Evolutionary conservation across 2,888 invertebrate genomes (phyloP).

Genomic region (Euproctis similis): DNA sequence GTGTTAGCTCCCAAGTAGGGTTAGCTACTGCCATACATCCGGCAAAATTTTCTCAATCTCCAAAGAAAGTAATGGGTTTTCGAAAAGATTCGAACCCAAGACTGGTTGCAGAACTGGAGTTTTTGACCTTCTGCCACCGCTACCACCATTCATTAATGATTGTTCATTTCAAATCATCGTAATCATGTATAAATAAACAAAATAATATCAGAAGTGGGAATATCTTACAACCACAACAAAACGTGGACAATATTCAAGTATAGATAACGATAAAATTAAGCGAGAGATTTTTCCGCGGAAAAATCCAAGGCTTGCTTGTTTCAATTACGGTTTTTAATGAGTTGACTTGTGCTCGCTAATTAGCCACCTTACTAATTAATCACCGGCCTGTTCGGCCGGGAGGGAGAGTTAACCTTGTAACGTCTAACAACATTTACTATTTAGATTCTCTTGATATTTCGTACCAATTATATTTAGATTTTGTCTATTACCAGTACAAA

Average conservation of each 20-base stretch:
- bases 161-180: not conserved
- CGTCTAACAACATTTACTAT: conserved; percentile 45
- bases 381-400: too few relatives aligned
- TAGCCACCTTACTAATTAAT: conserved; percentile 69
- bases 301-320: conserved; percentile 52
- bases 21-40: too few relatives aligned
- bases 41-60: too few relatives aligned
- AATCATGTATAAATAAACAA: not conserved
- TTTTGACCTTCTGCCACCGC: too few relatives aligned
- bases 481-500: too few relatives aligned
- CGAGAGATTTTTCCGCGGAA: conserved; percentile 54
- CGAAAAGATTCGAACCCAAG: too few relatives aligned
- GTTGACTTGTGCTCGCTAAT: conserved; percentile 65
- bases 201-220: not conserved
- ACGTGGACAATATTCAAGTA: conserved; percentile 14
- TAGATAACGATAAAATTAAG: conserved; percentile 43
- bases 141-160: not conserved
- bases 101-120: too few relatives aligned
- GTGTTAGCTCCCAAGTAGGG: too few relatives aligned
- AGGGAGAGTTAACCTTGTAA: conserved; percentile 45
- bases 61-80: too few relatives aligned
- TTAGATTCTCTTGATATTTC: conserved; percentile 45
- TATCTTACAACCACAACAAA: conserved; percentile 11
- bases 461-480: conserved; percentile 35
- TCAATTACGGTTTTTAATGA: conserved; percentile 69